These are phyloP conservation scores for Trypoxylon attenuatum DNA, from an alignment of 2,888 invertebrate genomes.

Conservation along the genomic window DNA sequence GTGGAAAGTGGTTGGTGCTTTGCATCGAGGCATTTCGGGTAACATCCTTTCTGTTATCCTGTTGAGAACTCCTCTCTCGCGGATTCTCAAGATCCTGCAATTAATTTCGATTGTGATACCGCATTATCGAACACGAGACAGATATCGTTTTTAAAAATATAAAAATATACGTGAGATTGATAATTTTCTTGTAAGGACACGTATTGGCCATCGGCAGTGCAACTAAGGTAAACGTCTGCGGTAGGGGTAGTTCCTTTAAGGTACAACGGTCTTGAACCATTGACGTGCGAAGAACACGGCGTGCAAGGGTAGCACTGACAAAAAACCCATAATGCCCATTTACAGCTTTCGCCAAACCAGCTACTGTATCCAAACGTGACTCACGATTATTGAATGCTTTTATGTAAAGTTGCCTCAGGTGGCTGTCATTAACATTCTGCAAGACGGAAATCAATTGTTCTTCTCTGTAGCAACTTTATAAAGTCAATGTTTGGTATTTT, in stretches of 20 bases:
- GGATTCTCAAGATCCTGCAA: conserved; percentile 71
- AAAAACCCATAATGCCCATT: conserved; percentile 80
- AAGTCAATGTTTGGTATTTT: too few species aligned
- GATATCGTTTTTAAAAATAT: not conserved
- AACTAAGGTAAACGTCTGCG: conserved; percentile 77
- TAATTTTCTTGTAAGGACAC: conserved; percentile 79
- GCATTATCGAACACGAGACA: not conserved
- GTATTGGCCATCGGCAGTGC: conserved; percentile 78
- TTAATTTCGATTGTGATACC: too few species aligned
- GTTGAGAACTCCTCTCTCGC: conserved; percentile 70
- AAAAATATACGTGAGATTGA: conserved; percentile 76
- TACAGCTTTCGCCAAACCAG: conserved; percentile 76
- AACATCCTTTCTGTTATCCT: conserved; percentile 68
- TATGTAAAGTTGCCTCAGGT: conserved; percentile 76
- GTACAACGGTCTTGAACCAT: conserved; percentile 75
- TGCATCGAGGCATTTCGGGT: conserved; percentile 77
- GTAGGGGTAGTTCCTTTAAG: conserved; percentile 78
- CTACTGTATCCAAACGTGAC: conserved; percentile 61
- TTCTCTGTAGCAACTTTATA: too few species aligned
- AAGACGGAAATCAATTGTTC: conserved; percentile 9
- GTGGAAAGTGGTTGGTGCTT: conserved; percentile 77
- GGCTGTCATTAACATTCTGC: conserved; percentile 77
- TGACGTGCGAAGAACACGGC: conserved; percentile 74
- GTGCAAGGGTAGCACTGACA: conserved; percentile 78
- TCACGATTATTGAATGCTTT: conserved; percentile 69